These are phyloP conservation scores for Catharus minimus DNA, from an alignment of 2,113 vertebrate species.

Conservation along the genomic window DNA sequence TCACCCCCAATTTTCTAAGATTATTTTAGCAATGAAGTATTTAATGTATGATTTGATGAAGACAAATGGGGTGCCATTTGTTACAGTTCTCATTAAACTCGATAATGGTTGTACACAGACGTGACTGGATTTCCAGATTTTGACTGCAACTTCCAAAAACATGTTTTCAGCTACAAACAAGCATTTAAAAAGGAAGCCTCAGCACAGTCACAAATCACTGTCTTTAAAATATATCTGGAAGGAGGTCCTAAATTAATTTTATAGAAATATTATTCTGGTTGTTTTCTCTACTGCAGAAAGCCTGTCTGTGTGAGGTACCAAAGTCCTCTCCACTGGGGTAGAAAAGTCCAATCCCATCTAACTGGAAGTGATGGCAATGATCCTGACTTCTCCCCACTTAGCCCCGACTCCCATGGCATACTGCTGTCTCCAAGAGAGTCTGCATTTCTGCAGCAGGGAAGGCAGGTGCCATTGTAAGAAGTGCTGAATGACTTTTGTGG, in stretches of 20 bases:
- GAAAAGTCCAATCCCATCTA: neutral
- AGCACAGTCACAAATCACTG: neutral
- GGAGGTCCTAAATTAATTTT: neutral
- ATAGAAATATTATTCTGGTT: neutral
- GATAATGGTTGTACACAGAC: neutral
- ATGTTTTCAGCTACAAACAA: neutral
- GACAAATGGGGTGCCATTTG: neutral
- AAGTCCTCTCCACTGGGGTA: neutral
- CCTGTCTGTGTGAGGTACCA: neutral
- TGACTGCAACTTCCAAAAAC: neutral
- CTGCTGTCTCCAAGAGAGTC: neutral
- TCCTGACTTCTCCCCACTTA: accelerated
- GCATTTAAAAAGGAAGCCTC: neutral
- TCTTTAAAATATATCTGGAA: neutral
- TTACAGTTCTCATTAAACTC: neutral
- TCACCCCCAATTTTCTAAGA: neutral
- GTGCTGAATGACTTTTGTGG: neutral
- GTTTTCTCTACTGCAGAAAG: neutral
- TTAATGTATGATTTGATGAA: neutral
- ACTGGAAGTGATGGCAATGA: neutral
- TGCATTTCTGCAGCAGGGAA: neutral
- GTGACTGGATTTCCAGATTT: neutral
- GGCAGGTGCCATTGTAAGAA: neutral
- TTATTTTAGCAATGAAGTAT: neutral
- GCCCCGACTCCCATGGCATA: accelerated